Conservation (phyloP, 2,797 vertebrate species). For the Micrastur ruficollis region DNA sequence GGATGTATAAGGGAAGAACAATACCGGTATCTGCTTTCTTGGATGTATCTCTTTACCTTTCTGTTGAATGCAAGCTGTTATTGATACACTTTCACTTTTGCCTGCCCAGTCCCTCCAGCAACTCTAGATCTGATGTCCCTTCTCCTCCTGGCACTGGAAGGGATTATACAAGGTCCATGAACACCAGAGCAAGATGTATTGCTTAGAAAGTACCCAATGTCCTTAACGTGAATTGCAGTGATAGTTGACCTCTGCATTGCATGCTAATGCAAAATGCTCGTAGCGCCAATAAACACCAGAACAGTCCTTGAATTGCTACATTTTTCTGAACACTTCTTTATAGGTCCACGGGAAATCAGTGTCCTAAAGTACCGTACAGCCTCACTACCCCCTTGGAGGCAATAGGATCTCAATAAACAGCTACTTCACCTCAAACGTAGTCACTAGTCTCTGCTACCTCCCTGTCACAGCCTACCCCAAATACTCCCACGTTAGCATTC, state of each 20-base stretch:
- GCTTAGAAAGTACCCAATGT: background rate
- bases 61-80: background rate
- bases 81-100: background rate
- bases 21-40: background rate
- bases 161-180: background rate
- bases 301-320: background rate
- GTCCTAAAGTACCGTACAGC: background rate
- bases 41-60: background rate
- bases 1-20: background rate
- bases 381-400: background rate
- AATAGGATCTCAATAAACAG: background rate
- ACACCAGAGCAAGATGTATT: background rate
- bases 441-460: background rate
- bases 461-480: background rate
- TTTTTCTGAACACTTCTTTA: background rate
- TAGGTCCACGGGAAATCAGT: background rate
- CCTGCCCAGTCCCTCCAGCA: background rate
- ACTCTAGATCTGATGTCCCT: background rate
- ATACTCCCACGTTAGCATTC: background rate
- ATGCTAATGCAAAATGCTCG: background rate
- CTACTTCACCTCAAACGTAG: background rate
- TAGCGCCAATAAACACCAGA: background rate
- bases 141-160: background rate
- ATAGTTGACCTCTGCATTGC: background rate
- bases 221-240: fast-evolving